A percentile compares a stretch with the other conserved stretches of the same genome.
phyloP scores from a whole-genome alignment of 2,888 invertebrate genomes.

The Steinernema carpocapsae region DNA sequence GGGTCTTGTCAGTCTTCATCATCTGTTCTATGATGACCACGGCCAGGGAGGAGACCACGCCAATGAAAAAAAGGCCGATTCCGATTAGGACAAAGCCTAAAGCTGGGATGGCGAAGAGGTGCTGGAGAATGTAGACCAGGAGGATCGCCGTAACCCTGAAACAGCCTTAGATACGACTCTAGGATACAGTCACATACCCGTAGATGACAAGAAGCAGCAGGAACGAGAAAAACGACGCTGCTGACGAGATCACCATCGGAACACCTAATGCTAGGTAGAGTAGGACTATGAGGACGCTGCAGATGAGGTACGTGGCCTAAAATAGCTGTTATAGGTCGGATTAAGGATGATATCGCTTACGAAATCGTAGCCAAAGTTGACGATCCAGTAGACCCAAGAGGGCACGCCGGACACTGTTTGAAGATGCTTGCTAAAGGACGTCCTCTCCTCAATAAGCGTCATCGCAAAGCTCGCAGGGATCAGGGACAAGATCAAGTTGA shows the following conservation, averaged over 20 bases:
- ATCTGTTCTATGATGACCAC: conserved; percentile 61
- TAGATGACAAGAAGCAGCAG: conserved; percentile 76
- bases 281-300: conserved; percentile 73
- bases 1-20: conserved; percentile 54
- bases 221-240: conserved; percentile 78
- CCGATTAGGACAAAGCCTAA: conserved; percentile 84
- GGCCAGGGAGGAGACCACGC: conserved; percentile 73
- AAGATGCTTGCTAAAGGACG: conserved; percentile 73
- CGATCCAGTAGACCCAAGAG: conserved; percentile 80
- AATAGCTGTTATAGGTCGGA: no score
- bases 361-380: conserved; percentile 79
- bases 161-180: not conserved
- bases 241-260: conserved; percentile 81
- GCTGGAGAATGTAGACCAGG: conserved; percentile 79
- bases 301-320: conserved; percentile 55
- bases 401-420: conserved; percentile 80
- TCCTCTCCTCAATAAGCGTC: conserved; percentile 76
- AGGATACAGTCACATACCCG: conserved; percentile 67
- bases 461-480: conserved; percentile 83
- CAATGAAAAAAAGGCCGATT: conserved; percentile 79
- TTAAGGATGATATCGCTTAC: no score
- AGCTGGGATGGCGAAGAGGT: conserved; percentile 80
- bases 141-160: conserved; percentile 72
- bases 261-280: conserved; percentile 75
- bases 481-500: conserved; percentile 75